Base-by-base conservation (phyloP, 2,797 vertebrate genomes). In the Syngnathus acus region DNA sequence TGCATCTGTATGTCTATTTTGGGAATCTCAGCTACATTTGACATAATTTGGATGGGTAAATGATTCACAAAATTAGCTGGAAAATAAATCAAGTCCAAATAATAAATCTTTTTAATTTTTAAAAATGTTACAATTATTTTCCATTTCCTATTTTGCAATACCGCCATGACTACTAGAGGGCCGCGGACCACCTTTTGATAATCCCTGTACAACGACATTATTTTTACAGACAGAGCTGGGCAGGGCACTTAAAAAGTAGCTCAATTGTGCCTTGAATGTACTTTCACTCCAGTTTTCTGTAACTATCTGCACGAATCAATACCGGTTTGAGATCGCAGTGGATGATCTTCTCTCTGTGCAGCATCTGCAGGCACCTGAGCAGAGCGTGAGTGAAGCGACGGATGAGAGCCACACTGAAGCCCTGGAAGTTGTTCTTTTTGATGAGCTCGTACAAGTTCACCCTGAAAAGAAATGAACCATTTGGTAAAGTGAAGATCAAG, bases 311-410 rank as follows among this genome's bases (percentile, higher is more conserved):
- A 26, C 14, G 13, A 19, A 47, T 69, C 78, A 82, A 84, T 92
- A 98, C 94, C 72, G 94, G 94, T 83, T 97, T 97, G 74, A 97
- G 93, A 82, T 97, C 96, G 66, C 95, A 97, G 89, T 97, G 95
- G 83, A 98, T 97, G 54, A 97, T 97, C 86, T 91, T 95, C 86
- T 97, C 95, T 55, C 89, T 86, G 82, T 94, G 92, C 45, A 97
- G 91, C 92, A 97, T 93, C 88, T 96, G 94, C 76, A 97, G 89
- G 79, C 96, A 96, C 82, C 91, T 92, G 74, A 97, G 90, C 60
- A 98, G 92, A 11, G 94, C 91, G 2, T 93, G 91, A 68, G 94
- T 90, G 67, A 97, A 96, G 51, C 92, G 93, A 0, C 93, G 93
- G 75, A 96, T 92, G 57, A 97, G 79, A 13, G 93, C 90, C 42